These are phyloP conservation scores for Amblyteles armatorius DNA, from an alignment of 2,888 invertebrate species.

Conservation along the genomic window DNA sequence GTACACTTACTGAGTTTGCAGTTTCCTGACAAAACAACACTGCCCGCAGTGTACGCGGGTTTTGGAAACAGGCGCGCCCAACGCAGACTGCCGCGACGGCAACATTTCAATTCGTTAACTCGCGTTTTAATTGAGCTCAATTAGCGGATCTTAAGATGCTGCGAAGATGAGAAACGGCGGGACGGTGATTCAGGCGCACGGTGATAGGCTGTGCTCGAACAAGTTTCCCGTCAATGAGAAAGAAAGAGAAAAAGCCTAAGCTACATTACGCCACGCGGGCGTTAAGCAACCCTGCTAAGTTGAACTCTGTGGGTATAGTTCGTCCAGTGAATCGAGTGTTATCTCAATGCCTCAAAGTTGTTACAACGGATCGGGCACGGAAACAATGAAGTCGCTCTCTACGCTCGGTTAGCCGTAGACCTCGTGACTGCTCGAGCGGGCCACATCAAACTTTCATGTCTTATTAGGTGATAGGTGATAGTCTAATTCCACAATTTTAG, in stretches of 20 bases:
- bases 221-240: not conserved
- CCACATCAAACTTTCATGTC: not conserved
- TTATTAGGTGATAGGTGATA: not conserved
- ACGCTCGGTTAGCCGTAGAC: not conserved
- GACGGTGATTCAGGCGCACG: not conserved
- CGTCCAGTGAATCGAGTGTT: slow-evolving; percentile 50
- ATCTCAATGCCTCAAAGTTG: slow-evolving; percentile 45
- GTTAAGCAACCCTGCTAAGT: slow-evolving; percentile 59
- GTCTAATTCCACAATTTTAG: not conserved
- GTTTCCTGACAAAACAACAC: not conserved
- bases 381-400: slow-evolving; percentile 47
- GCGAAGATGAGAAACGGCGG: slow-evolving; percentile 33
- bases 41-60: not conserved
- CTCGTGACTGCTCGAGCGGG: not conserved
- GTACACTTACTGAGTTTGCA: not conserved
- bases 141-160: slow-evolving; percentile 22
- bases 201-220: not conserved
- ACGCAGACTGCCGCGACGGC: not conserved
- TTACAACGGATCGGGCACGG: slow-evolving; percentile 35
- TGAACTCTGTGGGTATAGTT: slow-evolving; percentile 30
- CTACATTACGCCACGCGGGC: slow-evolving; percentile 47
- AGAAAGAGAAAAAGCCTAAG: slow-evolving; percentile 17
- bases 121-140: not conserved
- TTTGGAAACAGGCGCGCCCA: not conserved
- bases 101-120: not conserved